Percentiles rank a stretch among this genome's conserved stretches.
Conservation (phyloP, 2,888 invertebrate genomes). For the Stomorhina lunata region DNA sequence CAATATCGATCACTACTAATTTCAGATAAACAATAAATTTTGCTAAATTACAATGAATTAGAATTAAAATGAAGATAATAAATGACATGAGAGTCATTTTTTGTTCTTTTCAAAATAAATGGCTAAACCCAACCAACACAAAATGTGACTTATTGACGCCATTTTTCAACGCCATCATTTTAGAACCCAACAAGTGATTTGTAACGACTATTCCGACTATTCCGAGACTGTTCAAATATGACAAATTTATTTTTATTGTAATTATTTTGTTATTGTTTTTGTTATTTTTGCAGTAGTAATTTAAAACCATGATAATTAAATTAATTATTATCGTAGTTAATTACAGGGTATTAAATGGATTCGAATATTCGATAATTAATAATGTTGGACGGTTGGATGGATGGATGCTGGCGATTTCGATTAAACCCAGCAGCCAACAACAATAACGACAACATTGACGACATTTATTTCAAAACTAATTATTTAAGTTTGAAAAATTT, state of each 20-base stretch:
- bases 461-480: constrained; percentile 4
- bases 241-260: constrained; percentile 55
- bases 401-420: too few relatives aligned
- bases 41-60: constrained; percentile 50
- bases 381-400: too few relatives aligned
- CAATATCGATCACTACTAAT: constrained; percentile 42
- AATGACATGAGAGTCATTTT: constrained; percentile 50
- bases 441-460: constrained; percentile 1
- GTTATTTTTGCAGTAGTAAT: constrained; percentile 41
- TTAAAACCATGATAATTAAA: constrained; percentile 54
- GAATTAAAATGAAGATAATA: constrained; percentile 15
- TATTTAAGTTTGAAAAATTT: constrained; percentile 41
- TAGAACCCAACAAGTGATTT: constrained; percentile 44
- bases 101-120: background rate
- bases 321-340: constrained; percentile 60
- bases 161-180: constrained; percentile 63
- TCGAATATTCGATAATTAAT: constrained; percentile 62
- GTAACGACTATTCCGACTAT: too few relatives aligned
- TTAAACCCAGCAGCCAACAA: constrained; percentile 37
- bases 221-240: too few relatives aligned
- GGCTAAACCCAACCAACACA: constrained; percentile 17
- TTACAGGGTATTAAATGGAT: constrained; percentile 57
- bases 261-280: background rate
- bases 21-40: constrained; percentile 44
- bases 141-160: constrained; percentile 65